Evolutionary conservation across 1,140 invertebrate species (phyloP).

Genomic region (Nebria ingens): DNA sequence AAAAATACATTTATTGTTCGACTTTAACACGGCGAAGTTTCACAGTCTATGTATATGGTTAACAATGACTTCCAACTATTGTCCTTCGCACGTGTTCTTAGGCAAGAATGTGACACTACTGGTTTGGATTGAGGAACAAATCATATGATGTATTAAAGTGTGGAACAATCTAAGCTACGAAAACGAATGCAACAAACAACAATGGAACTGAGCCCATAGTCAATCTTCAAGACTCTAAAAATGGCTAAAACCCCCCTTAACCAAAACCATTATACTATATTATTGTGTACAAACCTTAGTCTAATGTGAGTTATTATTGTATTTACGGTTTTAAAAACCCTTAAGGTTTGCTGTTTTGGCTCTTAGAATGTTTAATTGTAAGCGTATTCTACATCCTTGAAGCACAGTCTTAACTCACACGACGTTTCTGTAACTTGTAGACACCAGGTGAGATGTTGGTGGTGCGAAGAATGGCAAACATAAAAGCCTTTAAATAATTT

Average conservation of each 20-base stretch:
- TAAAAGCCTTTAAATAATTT: neutral
- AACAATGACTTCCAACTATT: neutral
- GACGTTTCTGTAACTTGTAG: neutral
- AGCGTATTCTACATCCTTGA: neutral
- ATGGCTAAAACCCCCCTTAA: slow-evolving; percentile 6
- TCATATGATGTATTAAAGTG: neutral
- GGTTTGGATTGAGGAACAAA: neutral
- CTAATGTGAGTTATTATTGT: slow-evolving; percentile 9
- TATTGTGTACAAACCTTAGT: slow-evolving; percentile 7
- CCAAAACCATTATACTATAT: slow-evolving; percentile 7
- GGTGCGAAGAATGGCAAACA: neutral
- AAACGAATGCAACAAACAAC: neutral
- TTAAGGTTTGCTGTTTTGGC: neutral
- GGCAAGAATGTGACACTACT: neutral
- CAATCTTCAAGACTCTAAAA: neutral
- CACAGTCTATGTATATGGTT: neutral
- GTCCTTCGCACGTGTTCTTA: neutral
- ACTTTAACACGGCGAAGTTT: neutral
- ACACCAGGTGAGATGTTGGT: neutral
- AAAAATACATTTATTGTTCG: slow-evolving; percentile 5
- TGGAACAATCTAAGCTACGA: neutral
- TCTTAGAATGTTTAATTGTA: neutral
- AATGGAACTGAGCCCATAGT: neutral
- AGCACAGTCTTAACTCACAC: neutral
- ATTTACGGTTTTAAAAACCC: slow-evolving; percentile 1